Evolutionary conservation across 35 echinoderm and acorn worm species (phyloP).

Genomic region (Antedon bifida): DNA sequence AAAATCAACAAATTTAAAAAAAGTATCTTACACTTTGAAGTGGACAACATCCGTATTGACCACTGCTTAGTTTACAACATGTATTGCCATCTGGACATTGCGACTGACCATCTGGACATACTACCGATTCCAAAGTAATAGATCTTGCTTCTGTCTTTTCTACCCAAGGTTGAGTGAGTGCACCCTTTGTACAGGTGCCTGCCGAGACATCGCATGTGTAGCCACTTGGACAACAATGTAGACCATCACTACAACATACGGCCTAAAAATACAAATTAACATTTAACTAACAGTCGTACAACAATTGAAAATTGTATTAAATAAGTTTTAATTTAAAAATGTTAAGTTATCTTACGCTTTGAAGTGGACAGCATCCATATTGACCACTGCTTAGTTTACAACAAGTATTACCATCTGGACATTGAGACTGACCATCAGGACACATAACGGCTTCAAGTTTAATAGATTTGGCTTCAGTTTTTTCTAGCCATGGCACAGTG

Average conservation of each 20-base stretch:
- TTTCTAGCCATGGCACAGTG: too few species aligned
- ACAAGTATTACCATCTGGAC: constrained; percentile 27
- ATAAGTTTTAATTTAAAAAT: too few species aligned
- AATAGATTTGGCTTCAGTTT: too few species aligned
- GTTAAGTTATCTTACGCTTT: constrained; percentile 44
- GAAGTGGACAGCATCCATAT: constrained; percentile 23
- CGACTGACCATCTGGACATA: constrained; percentile 13
- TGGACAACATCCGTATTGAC: constrained; percentile 2
- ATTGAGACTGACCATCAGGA: constrained; percentile 16
- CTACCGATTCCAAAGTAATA: neutral
- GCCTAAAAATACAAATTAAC: constrained; percentile 4
- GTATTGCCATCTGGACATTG: constrained; percentile 40
- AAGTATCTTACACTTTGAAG: too few species aligned
- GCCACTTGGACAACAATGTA: constrained; percentile 27
- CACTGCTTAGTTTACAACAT: constrained; percentile 32
- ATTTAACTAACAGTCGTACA: too few species aligned
- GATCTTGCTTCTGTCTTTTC: constrained; percentile 6
- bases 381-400: constrained; percentile 9
- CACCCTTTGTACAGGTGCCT: constrained; percentile 16
- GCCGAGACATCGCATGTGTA: constrained; percentile 8
- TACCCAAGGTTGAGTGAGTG: constrained; percentile 21
- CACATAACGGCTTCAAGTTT: too few species aligned
- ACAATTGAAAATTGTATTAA: neutral
- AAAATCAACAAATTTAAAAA: too few species aligned
- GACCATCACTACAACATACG: constrained; percentile 17